Evolutionary conservation across 2,888 invertebrate species (phyloP).

Genomic region (Perizoma flavofasciatum): DNA sequence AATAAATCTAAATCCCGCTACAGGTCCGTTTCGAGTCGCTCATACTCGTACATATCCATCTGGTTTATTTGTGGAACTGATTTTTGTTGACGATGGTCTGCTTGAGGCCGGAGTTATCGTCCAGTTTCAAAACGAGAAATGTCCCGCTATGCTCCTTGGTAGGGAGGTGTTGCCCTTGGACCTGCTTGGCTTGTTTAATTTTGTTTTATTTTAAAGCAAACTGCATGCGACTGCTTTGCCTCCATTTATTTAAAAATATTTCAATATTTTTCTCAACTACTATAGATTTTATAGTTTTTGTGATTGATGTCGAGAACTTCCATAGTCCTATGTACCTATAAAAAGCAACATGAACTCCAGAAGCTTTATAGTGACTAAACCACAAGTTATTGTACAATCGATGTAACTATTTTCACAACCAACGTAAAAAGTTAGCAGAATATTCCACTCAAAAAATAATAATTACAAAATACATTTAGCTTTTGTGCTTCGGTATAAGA

Average conservation of each 20-base stretch:
- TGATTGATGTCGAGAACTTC: too few relatives aligned
- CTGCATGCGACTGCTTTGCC: too few relatives aligned
- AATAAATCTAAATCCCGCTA: conserved; percentile 37
- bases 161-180: conserved; percentile 27
- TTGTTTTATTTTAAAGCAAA: conserved; percentile 14
- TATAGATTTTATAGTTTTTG: too few relatives aligned
- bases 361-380: conserved; percentile 12
- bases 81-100: conserved; percentile 57
- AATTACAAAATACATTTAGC: conserved; percentile 3
- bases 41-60: conserved; percentile 24
- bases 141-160: conserved; percentile 41
- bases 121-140: conserved; percentile 53
- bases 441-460: conserved; percentile 4
- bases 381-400: conserved; percentile 26
- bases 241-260: too few relatives aligned
- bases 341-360: not conserved
- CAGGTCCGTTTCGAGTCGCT: conserved; percentile 41
- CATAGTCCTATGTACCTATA: too few relatives aligned
- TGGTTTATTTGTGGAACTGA: conserved; percentile 60
- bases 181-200: conserved; percentile 19
- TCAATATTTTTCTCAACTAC: too few relatives aligned
- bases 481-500: conserved; percentile 10
- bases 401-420: conserved; percentile 16
- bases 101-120: conserved; percentile 37
- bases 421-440: conserved; percentile 19